Base-by-base conservation (phyloP, 92 coral and sea anemone genomes). In the Epizoanthus rinbou region DNA sequence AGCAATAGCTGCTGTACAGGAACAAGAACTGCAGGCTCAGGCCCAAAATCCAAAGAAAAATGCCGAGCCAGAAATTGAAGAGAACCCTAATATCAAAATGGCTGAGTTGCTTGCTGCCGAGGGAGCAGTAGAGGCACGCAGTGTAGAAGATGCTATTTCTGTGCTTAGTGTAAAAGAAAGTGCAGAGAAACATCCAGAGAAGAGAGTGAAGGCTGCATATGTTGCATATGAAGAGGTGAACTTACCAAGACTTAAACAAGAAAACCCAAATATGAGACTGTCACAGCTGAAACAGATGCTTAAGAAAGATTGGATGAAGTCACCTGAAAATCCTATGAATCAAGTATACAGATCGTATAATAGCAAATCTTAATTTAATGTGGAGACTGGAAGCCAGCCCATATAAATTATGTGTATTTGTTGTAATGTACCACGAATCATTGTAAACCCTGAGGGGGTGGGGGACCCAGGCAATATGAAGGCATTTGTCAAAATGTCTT, bases 201-300 rank as follows among this genome's bases (percentile, higher is more conserved):
- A 86, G 69, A 90, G 99, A 83, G 70, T 96, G 91, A 96, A 90
- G 81, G 99, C 99, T 18, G 98, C 98, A 9, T 96, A 88, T 80
- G 86, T 81, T 23, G 88, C 90, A 3, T 96, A 88, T 87, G 99
- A 96, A 66, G 96, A 91, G 76, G 89, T 88, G 45, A 91, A 94
- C 85, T 84, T 96, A 6, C 99, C 98, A 10, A 78, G 70, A 62
- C 82, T 94, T 35, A 96, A 94, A 85, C 85, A 88, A 52, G 98
- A 96, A 69, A 94, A 96, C 57, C 97, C 98, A 24, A 96, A 95
- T 74, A 81, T 95, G 87, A 85, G 98, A 63, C 76, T 95, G 73
- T 95, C 98, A 37, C 98, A 95, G 75, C 75, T 95, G n/a, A 95
- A 95, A 79, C 98, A 95, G 82, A 80, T 95, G 64, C 94, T 95